Evolutionary conservation across 1,140 invertebrate genomes (phyloP).

Genomic region (Diachasma alloeum): DNA sequence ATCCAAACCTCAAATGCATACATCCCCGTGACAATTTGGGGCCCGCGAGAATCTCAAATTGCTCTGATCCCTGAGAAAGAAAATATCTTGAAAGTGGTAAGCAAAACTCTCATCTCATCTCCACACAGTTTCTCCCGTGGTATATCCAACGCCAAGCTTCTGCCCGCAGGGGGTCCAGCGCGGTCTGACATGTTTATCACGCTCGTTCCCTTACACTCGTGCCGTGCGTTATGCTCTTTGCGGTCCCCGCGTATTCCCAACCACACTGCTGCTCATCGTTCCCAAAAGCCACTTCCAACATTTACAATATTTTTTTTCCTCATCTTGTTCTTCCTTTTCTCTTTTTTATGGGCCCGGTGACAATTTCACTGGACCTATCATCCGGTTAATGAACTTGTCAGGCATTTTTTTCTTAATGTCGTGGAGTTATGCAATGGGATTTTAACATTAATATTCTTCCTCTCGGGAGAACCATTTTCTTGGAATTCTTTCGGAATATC

Average conservation of each 20-base stretch:
- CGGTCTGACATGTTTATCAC: conserved; percentile 56
- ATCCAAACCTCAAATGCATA: background rate
- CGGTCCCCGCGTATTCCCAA: background rate
- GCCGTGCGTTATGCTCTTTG: conserved; percentile 30
- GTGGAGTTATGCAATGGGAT: conserved; percentile 5
- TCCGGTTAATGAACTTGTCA: conserved; percentile 36
- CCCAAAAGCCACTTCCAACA: conserved; percentile 9
- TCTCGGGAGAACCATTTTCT: conserved; percentile 19
- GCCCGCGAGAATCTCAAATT: background rate
- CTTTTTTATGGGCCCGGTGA: conserved; percentile 41
- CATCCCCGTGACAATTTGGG: background rate
- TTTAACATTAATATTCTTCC: background rate
- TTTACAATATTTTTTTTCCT: conserved; percentile 4
- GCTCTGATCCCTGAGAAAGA: background rate
- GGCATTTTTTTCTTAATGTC: conserved; percentile 6
- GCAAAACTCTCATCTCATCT: conserved; percentile 32
- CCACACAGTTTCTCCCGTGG: conserved; percentile 42
- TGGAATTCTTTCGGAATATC: conserved; percentile 26
- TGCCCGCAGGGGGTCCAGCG: conserved; percentile 47
- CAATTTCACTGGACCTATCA: conserved; percentile 40
- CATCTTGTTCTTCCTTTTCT: conserved; percentile 9
- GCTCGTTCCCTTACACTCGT: conserved; percentile 47
- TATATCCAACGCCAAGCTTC: conserved; percentile 37
- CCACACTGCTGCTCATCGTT: conserved; percentile 8
- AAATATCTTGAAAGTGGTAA: conserved; percentile 15